These are phyloP conservation scores for Opisthocomus hoazin DNA, from an alignment of 2,113 vertebrate species.

Conservation along the genomic window DNA sequence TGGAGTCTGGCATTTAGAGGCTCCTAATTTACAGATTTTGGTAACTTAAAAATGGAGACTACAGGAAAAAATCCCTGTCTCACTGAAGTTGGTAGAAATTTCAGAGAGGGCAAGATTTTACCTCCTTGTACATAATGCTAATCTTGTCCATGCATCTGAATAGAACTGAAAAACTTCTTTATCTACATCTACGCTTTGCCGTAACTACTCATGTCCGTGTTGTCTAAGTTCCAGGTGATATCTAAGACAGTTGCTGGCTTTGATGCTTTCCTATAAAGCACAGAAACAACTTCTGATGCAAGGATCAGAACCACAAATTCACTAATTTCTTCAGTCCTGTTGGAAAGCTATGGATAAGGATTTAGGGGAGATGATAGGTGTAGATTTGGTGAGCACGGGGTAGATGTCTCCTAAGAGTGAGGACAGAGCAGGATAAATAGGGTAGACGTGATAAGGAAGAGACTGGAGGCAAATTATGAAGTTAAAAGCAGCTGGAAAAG, in stretches of 20 bases:
- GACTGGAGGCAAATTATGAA: neutral
- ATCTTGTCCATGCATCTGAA: neutral
- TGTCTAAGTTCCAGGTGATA: neutral
- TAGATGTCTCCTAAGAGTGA: fast-evolving
- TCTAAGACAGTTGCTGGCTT: neutral
- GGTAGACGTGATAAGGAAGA: neutral
- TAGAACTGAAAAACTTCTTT: neutral
- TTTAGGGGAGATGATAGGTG: neutral
- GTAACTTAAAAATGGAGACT: neutral
- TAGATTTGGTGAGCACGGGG: neutral
- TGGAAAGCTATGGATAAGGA: neutral
- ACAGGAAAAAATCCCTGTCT: neutral
- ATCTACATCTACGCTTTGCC: neutral
- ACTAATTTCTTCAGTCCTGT: neutral
- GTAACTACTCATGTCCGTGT: neutral
- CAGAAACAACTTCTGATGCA: neutral
- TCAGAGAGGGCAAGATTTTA: neutral
- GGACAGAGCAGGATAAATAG: neutral
- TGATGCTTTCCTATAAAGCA: neutral
- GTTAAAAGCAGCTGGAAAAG: neutral
- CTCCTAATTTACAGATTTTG: neutral
- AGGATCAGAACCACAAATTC: neutral
- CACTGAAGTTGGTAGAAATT: neutral
- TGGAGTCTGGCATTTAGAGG: neutral
- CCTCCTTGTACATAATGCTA: neutral